Evolutionary conservation across 2,113 vertebrate genomes (phyloP).

Genomic region (Australoheros scitulus): DNA sequence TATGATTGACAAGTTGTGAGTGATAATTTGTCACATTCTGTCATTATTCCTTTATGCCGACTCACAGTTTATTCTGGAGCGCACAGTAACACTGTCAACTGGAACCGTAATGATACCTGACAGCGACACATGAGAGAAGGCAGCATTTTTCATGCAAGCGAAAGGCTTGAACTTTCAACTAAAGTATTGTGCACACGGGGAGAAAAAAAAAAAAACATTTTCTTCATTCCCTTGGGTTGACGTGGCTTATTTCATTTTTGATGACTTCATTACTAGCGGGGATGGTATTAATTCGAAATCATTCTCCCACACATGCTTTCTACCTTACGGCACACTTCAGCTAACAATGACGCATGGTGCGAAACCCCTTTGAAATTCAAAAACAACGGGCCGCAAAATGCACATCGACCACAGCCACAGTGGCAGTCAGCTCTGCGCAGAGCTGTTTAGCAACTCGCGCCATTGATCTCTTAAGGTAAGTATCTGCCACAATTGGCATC

Average conservation of each 20-base stretch:
- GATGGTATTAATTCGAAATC: constrained; percentile 3
- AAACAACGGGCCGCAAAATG: constrained; percentile 12
- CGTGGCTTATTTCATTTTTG: background rate
- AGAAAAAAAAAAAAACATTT: background rate
- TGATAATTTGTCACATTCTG: constrained; percentile 67
- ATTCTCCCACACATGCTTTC: background rate
- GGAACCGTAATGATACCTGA: constrained; percentile 46
- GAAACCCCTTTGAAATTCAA: constrained; percentile 18
- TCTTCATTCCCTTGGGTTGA: constrained; percentile 13
- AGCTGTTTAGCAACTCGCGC: constrained; percentile 67
- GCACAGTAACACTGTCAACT: constrained; percentile 21
- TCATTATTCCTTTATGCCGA: constrained; percentile 54
- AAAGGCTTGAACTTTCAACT: constrained; percentile 48
- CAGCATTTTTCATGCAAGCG: constrained; percentile 5
- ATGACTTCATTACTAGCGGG: background rate
- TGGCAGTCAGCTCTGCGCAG: constrained; percentile 28
- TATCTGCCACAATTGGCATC: constrained; percentile 74
- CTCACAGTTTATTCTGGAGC: constrained; percentile 37
- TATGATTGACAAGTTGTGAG: constrained; percentile 69
- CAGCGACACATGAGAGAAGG: constrained; percentile 43
- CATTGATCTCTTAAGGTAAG: constrained; percentile 78
- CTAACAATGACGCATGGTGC: background rate
- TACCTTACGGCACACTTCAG: background rate
- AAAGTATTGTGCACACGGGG: background rate
- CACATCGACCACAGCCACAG: constrained; percentile 6